Conservation (phyloP, 2,113 vertebrate species). For the Rostratula benghalensis region DNA sequence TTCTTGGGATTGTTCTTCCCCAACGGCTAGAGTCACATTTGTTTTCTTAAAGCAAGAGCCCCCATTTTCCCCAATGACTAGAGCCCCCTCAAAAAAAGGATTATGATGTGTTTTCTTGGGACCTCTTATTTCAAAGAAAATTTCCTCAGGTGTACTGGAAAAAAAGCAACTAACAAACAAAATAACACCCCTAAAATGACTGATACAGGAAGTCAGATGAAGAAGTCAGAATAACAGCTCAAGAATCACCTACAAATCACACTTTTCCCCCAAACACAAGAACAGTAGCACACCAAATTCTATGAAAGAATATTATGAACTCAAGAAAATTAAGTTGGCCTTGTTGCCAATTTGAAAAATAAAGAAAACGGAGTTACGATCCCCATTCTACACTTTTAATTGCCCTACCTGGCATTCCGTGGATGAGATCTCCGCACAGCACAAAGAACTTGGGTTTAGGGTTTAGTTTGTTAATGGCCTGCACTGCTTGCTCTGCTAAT, state of each 20-base stretch:
- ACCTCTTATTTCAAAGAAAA: not conserved
- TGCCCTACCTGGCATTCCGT: constrained; percentile 91
- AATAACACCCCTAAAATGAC: not conserved
- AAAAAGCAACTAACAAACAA: not conserved
- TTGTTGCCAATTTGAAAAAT: not conserved
- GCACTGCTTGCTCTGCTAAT: constrained; percentile 85
- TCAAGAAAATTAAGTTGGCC: not conserved
- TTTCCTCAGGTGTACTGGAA: not conserved
- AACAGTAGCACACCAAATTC: not conserved
- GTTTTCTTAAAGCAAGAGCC: not conserved
- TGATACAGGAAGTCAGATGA: not conserved
- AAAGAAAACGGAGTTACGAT: not conserved
- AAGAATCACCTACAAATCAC: not conserved
- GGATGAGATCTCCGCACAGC: constrained; percentile 91
- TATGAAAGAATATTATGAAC: not conserved
- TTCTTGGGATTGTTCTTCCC: not conserved
- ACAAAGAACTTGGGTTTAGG: constrained; percentile 90
- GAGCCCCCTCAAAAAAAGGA: not conserved
- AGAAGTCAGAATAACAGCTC: not conserved
- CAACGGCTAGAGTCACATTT: not conserved
- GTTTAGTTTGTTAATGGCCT: constrained; percentile 83
- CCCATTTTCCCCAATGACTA: not conserved
- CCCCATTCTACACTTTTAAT: not conserved
- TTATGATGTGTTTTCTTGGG: not conserved
- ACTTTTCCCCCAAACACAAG: not conserved